Evolutionary conservation across 1,140 invertebrate species (phyloP).

Genomic region (Micrasema longulum): DNA sequence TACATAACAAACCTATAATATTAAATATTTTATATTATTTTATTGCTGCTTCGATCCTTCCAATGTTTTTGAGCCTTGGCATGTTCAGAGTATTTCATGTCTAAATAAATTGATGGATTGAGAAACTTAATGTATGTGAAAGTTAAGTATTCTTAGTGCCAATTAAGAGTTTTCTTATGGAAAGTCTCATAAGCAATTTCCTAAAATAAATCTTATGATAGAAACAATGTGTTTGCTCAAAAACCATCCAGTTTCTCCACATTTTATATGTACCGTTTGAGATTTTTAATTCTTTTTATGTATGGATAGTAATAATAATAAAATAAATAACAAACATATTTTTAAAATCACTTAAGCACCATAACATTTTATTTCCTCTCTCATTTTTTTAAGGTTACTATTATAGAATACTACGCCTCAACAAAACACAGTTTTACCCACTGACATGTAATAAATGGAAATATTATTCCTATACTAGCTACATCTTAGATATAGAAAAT

Average conservation of each 20-base stretch:
- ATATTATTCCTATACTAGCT: no score
- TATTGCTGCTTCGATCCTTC: conserved; percentile 10
- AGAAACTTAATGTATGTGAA: neutral
- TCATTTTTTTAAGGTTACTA: no score
- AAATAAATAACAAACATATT: no score
- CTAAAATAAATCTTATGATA: conserved; percentile 26
- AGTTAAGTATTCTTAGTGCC: conserved; percentile 14
- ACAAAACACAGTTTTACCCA: no score
- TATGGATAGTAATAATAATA: no score
- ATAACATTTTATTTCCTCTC: no score
- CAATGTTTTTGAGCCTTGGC: neutral
- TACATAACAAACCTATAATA: no score
- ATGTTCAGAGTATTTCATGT: neutral
- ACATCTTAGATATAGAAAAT: no score
- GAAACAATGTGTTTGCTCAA: conserved; percentile 25
- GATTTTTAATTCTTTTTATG: neutral
- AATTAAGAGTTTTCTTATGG: conserved; percentile 20
- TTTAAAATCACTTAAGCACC: no score
- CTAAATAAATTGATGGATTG: conserved; percentile 4
- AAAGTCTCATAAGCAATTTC: conserved; percentile 10
- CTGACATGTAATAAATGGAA: no score
- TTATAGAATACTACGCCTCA: no score
- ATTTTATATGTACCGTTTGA: conserved; percentile 3
- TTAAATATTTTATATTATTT: no score
- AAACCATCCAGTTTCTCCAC: conserved; percentile 23